A percentile compares a stretch with the other conserved stretches of the same genome.
These are phyloP conservation scores for Pogonocichla stellata DNA, from an alignment of 2,113 vertebrate species.

Conservation along the genomic window DNA sequence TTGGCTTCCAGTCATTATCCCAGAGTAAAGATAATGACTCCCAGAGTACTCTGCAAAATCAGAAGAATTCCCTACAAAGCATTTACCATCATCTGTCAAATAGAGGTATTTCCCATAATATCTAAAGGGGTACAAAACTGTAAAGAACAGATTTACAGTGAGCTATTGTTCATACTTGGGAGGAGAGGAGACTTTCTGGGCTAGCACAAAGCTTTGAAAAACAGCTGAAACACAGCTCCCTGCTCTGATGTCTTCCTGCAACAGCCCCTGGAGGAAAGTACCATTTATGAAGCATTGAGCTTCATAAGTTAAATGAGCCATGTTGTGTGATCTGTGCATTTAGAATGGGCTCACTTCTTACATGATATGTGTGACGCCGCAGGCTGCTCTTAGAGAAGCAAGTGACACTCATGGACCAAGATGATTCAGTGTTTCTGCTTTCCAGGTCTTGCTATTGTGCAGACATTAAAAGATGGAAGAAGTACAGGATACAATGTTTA, in stretches of 20 bases:
- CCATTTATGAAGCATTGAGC: background rate
- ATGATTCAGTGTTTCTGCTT: background rate
- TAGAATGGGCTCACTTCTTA: background rate
- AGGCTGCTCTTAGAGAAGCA: background rate
- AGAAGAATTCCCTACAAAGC: background rate
- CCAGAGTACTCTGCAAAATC: background rate
- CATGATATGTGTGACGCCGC: accelerated
- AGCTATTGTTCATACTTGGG: background rate
- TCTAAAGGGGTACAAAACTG: background rate
- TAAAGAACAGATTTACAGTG: background rate
- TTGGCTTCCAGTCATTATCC: background rate
- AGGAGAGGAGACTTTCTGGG: background rate
- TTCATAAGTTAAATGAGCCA: background rate
- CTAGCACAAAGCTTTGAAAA: background rate
- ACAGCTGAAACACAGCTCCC: background rate
- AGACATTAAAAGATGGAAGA: background rate
- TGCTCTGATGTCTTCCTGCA: background rate
- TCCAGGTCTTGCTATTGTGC: background rate
- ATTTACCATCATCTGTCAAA: background rate
- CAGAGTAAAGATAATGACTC: background rate
- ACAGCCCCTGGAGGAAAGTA: background rate
- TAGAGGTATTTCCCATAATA: background rate
- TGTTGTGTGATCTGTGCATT: background rate
- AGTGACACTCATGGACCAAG: background rate
- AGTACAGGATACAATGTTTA: background rate